These are phyloP conservation scores for Callimorpha dominula DNA, from an alignment of 2,888 invertebrate genomes.

Conservation along the genomic window DNA sequence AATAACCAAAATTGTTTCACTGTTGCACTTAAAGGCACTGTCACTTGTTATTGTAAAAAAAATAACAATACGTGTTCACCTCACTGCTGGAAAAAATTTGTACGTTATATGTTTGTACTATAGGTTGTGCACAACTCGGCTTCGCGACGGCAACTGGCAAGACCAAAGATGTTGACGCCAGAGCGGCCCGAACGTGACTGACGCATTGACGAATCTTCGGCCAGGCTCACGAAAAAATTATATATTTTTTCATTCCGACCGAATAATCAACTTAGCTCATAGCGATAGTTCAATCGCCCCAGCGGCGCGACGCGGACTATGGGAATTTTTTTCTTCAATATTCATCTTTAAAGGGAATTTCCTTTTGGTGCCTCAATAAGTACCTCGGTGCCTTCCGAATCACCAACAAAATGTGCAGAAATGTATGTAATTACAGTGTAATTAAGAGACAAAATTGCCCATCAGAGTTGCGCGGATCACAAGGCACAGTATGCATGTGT, in stretches of 20 bases:
- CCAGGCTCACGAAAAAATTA: constrained; percentile 82
- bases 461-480: constrained; percentile 61
- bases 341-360: constrained; percentile 61
- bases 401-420: constrained; percentile 53
- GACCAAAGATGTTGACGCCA: constrained; percentile 77
- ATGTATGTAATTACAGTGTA: constrained; percentile 63
- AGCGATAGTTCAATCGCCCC: constrained; percentile 84
- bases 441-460: constrained; percentile 78
- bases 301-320: constrained; percentile 54
- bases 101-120: constrained; percentile 83
- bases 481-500: constrained; percentile 64
- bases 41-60: constrained; percentile 67
- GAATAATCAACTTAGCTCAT: constrained; percentile 84
- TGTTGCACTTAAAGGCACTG: constrained; percentile 76
- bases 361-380: constrained; percentile 33
- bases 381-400: constrained; percentile 49
- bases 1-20: constrained; percentile 57
- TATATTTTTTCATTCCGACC: constrained; percentile 81
- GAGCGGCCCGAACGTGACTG: constrained; percentile 80
- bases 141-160: constrained; percentile 71
- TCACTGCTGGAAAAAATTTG: constrained; percentile 82
- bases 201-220: constrained; percentile 84
- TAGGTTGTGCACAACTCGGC: constrained; percentile 81
- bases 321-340: constrained; percentile 55
- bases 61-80: constrained; percentile 72